Conservation (phyloP, 2,888 invertebrate species). For the Drosophila paracracens region DNA sequence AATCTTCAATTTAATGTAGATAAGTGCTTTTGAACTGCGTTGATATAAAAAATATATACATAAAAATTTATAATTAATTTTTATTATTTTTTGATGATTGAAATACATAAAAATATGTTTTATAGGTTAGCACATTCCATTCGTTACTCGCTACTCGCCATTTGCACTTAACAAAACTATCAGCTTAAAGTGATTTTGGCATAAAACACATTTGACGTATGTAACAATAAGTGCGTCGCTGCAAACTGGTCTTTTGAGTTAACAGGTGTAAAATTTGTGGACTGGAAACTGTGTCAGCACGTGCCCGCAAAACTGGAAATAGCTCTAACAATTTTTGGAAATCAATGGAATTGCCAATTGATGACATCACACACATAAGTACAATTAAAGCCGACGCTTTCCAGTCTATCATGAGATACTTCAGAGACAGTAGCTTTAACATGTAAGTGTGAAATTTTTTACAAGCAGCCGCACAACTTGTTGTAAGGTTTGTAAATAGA, state of each 20-base stretch:
- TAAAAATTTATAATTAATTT: background rate
- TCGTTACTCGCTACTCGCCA: background rate
- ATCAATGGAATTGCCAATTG: conserved; percentile 42
- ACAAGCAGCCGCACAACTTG: conserved; percentile 27
- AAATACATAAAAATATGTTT: background rate
- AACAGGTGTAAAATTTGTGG: conserved; percentile 46
- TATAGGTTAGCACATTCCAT: background rate
- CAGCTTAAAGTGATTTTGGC: background rate
- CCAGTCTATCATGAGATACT: conserved; percentile 3
- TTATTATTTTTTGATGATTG: background rate
- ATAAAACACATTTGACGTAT: background rate
- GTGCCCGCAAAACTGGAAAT: conserved; percentile 34
- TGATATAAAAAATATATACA: background rate
- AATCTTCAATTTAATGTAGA: background rate
- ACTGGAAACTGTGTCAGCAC: conserved; percentile 36
- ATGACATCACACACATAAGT: conserved; percentile 44
- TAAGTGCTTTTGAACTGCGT: background rate
- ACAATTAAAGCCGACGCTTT: background rate
- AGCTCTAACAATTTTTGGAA: conserved; percentile 39
- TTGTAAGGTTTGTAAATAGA: conserved; percentile 59
- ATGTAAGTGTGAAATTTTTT: conserved; percentile 24
- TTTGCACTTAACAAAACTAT: background rate
- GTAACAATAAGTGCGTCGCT: conserved; percentile 1
- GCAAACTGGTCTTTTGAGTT: conserved; percentile 26
- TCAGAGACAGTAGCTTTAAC: conserved; percentile 4